A percentile compares a stretch with the other conserved stretches of the same genome.
Conservation (phyloP, 2,888 invertebrate genomes). For the Lamproptera curius region DNA sequence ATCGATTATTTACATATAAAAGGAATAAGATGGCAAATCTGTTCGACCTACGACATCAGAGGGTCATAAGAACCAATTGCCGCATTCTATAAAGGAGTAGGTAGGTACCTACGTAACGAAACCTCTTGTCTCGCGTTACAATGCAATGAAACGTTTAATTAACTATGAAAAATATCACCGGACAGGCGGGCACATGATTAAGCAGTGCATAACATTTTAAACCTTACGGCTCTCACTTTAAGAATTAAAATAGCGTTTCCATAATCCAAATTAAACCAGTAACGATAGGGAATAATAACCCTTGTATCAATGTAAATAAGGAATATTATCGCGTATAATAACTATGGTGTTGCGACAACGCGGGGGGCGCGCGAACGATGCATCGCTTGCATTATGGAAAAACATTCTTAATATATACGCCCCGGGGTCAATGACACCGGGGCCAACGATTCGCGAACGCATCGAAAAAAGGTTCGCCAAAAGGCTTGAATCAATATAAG, state of each 20-base stretch:
- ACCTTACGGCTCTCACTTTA: not conserved
- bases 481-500: too few species aligned
- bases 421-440: constrained; percentile 20
- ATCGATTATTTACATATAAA: too few species aligned
- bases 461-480: too few species aligned
- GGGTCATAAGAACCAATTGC: constrained; percentile 1
- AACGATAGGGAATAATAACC: constrained; percentile 7
- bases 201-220: constrained; percentile 5
- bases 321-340: constrained; percentile 3
- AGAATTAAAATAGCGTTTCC: constrained; percentile 11
- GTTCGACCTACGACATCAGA: constrained; percentile 9
- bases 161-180: constrained; percentile 34
- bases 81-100: constrained; percentile 7
- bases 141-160: constrained; percentile 34
- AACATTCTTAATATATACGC: constrained; percentile 25
- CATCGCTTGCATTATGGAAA: constrained; percentile 39
- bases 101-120: constrained; percentile 18
- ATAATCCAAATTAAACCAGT: not conserved
- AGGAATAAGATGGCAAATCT: not conserved
- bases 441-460: constrained; percentile 15
- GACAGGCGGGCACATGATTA: constrained; percentile 48
- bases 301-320: constrained; percentile 4
- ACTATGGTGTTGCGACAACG: constrained; percentile 4
- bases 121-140: constrained; percentile 25
- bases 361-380: constrained; percentile 42